Evolutionary conservation across 1,140 invertebrate species (phyloP), one percentile per base, ranked within the genome.

Genomic region (Ceratina calcarata): DNA sequence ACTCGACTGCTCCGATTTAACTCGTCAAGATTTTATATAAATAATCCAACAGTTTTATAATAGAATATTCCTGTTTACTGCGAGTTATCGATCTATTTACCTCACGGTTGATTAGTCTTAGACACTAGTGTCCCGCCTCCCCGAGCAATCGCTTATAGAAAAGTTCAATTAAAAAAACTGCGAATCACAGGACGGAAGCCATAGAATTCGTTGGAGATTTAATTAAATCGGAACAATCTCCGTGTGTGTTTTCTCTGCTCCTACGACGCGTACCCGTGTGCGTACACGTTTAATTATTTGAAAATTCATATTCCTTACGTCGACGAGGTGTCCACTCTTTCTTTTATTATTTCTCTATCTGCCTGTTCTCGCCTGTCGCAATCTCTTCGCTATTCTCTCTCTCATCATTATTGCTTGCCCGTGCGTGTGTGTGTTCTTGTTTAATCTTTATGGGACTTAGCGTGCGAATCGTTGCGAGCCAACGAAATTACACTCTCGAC

Each of bases 391-490:
- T 66, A 18, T 68, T 58, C 16, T 69, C 18, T 81, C 51, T 77
- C 53, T 76, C 76, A 79, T 83, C 32, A 57, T 69, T 69, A 55
- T 57, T 57, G 15, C 55, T 57, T 16, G 15, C 55, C 49, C 53
- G 32, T 37, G 55, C 32, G 65, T 77, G 16, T 22, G 53, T 32
- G 18, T 37, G 16, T 22, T 20, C 20, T 15, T 66, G 10, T 66
- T 15, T n/a, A 61, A 45, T 22, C 58, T 45, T 60, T 10, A 60
- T 49, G 57, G 18, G 57, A 51, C 3, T 61, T 68, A 67, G 53
- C 90, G 91, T 91, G 91, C 91, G 60, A 78, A 86, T 89, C 89
- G 91, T 75, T 89, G 90, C 87, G 90, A 92, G 91, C 84, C 87
- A 80, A 91, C 83, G 86, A 88, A 82, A 83, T 80, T 81, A 80